phyloP scores from a whole-genome alignment of 2,888 invertebrate species.

The Drosophila melanosoma region DNA sequence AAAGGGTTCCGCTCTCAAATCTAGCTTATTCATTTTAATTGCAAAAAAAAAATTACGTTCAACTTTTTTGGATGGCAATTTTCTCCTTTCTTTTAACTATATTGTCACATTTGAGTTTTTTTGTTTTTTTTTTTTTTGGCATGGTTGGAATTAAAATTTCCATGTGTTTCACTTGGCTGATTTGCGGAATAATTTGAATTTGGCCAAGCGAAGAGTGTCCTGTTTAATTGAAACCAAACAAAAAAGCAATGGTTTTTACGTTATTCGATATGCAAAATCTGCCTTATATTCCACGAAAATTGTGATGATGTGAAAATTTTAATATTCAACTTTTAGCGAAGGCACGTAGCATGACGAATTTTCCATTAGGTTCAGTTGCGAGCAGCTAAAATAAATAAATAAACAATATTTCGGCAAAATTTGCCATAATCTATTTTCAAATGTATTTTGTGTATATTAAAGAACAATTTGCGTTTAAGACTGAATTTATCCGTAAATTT shows the following conservation, averaged over 20 bases:
- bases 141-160: constrained; percentile 37
- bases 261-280: neutral
- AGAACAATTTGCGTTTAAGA: neutral
- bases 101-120: neutral
- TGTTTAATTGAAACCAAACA: neutral
- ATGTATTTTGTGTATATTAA: neutral
- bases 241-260: neutral
- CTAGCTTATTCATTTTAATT: constrained; percentile 51
- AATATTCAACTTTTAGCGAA: neutral
- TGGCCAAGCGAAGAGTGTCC: constrained; percentile 15
- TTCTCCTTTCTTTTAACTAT: neutral
- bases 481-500: neutral
- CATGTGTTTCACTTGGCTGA: constrained; percentile 37
- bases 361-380: neutral
- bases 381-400: neutral
- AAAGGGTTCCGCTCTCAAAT: constrained; percentile 28
- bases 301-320: neutral
- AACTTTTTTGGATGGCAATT: constrained; percentile 12
- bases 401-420: neutral
- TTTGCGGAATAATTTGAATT: constrained; percentile 34
- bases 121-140: no score
- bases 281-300: neutral
- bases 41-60: constrained; percentile 34
- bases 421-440: no score
- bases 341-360: neutral